phyloP scores from a whole-genome alignment of 30 jellyfish, hydroid and myxozoan genomes.

The Aurelia sp. region DNA sequence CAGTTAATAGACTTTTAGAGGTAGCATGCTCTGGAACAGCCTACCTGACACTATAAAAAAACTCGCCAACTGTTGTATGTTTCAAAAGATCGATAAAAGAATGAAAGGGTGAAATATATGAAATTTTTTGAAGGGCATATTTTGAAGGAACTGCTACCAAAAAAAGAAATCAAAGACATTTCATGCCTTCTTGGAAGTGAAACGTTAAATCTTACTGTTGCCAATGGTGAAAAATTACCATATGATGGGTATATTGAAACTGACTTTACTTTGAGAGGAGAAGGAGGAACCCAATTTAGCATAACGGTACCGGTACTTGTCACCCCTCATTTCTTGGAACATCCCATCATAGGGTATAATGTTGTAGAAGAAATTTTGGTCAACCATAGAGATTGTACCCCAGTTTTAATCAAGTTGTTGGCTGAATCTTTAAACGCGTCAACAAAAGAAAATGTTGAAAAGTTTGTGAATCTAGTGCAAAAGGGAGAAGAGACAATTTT shows the following conservation, averaged over 20 bases:
- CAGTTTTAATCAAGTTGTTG: constrained; percentile 10
- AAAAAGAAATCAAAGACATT: not conserved
- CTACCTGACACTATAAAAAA: too few relatives aligned
- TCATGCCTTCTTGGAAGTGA: not conserved
- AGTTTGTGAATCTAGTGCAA: not conserved
- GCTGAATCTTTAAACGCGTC: not conserved
- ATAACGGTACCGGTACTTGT: constrained; percentile 35
- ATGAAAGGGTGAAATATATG: too few relatives aligned
- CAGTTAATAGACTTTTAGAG: too few relatives aligned
- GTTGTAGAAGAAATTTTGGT: constrained; percentile 26
- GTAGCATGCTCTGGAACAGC: too few relatives aligned
- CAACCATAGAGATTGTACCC: not conserved
- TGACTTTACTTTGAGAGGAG: constrained; percentile 3
- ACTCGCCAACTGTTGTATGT: too few relatives aligned
- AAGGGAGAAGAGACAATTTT: not conserved
- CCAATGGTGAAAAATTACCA: constrained; percentile 39
- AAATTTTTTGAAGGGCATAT: too few relatives aligned
- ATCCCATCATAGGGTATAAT: constrained; percentile 42
- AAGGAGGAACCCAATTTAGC: not conserved
- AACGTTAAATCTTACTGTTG: constrained; percentile 21
- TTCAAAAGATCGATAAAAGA: too few relatives aligned
- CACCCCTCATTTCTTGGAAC: not conserved
- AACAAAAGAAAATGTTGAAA: constrained; percentile 1
- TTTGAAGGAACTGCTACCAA: not conserved
- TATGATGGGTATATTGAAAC: constrained; percentile 29